Evolutionary conservation across 2,888 invertebrate genomes (phyloP), one percentile per base, ranked within the genome.

Genomic region (Nezara viridula): DNA sequence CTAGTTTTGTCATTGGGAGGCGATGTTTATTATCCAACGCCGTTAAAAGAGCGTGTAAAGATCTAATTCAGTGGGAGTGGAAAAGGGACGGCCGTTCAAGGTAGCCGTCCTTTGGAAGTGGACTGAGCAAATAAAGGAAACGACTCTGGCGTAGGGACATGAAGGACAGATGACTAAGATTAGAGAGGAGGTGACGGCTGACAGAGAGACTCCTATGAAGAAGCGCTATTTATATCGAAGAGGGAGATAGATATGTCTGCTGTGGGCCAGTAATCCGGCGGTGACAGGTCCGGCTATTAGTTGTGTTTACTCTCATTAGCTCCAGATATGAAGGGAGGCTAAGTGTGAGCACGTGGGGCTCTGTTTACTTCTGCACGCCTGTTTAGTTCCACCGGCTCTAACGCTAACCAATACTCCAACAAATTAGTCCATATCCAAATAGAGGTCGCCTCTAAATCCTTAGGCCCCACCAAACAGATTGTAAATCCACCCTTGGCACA

Each of bases 341-440:
- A 81, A 81, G 81, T 81, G 81, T 81, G 81, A 44, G 81, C 81
- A 81, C 81, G 81, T 81, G 81, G 81, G 24, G 44, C 14, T 47
- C 81, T 81, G 81, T 81, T 81, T 81, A 81, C 66, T 24, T 24
- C 32, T 24, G 19, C 81, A 44, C 44, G 81, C 2, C 52, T 86
- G 86, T 86, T 86, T 86, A 86, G 55, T 21, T 40, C 86, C 12
- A 40, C 47, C 32, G 50, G 16, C 50, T 7, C 86, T 86, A 86
- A 86, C 86, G 52, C 52, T 86, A 86, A 86, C 86, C 86, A 86
- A 86, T 86, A 55, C 40, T 86, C 86, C 55, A 86, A 86, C 86
- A 86, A 86, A 86, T 86, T 86, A 86, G 86, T 37, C 86, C 16
- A 86, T 86, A 86, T 60, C 86, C 55, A 86, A 86, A 86, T 86